Evolutionary conservation across 1,140 invertebrate genomes (phyloP).

Genomic region (Achatina immaculata): DNA sequence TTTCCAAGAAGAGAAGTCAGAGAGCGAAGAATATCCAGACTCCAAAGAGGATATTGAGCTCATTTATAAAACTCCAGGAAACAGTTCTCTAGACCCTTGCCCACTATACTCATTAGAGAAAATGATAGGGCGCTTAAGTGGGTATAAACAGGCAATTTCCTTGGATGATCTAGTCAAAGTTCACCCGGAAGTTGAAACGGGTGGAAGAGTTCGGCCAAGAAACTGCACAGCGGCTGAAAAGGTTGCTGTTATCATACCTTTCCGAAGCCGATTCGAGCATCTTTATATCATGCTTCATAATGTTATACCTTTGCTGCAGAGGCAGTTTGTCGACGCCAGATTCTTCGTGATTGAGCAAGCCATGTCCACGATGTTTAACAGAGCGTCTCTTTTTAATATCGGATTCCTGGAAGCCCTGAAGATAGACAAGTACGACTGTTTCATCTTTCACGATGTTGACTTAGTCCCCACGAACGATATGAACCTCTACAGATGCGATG

Average conservation of each 20-base stretch:
- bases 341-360: conserved; percentile 20
- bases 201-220: conserved; percentile 11
- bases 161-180: neutral
- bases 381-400: conserved; percentile 95
- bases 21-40: neutral
- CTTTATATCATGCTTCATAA: neutral
- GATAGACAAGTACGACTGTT: conserved; percentile 83
- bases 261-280: neutral
- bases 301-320: neutral
- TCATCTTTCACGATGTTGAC: conserved; percentile 96
- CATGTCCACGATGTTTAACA: conserved; percentile 78
- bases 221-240: neutral
- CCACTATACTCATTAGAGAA: neutral
- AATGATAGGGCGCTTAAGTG: neutral
- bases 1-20: neutral
- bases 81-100: neutral
- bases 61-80: neutral
- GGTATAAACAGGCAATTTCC: neutral
- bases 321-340: neutral
- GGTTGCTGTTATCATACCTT: conserved; percentile 8
- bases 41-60: neutral
- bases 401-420: conserved; percentile 89
- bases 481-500: conserved; percentile 89
- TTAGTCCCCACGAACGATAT: conserved; percentile 91
- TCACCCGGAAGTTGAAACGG: conserved; percentile 9